Evolutionary conservation across 2,797 vertebrate species (phyloP).

Genomic region (Scomberomorus guttatus): DNA sequence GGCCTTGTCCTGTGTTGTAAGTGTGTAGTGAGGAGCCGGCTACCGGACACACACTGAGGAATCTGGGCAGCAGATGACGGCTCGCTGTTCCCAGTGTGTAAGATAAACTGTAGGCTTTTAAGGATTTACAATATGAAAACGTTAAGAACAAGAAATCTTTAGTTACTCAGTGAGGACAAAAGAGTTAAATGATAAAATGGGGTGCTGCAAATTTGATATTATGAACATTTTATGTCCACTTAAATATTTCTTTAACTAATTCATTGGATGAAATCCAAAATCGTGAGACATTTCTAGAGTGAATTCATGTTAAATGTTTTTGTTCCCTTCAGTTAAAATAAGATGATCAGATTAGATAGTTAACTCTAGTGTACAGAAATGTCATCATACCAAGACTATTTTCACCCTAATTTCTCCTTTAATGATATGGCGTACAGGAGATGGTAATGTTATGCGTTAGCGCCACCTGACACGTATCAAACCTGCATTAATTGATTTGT

Average conservation of each 20-base stretch:
- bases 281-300: background rate
- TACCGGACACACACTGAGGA: conserved; percentile 73
- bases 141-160: conserved; percentile 26
- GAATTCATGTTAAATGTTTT: background rate
- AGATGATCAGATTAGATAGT: conserved; percentile 22
- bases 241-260: background rate
- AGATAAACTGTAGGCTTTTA: conserved; percentile 56
- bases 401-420: background rate
- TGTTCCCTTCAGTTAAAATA: conserved; percentile 8
- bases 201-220: conserved; percentile 2
- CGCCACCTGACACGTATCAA: background rate
- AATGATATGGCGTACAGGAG: no score
- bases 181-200: background rate
- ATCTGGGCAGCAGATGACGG: conserved; percentile 79
- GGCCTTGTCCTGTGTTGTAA: conserved; percentile 73
- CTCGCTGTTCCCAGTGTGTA: conserved; percentile 42
- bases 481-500: no score
- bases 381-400: background rate
- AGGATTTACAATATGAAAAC: conserved; percentile 42
- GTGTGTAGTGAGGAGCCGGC: conserved; percentile 66
- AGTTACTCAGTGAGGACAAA: conserved; percentile 12
- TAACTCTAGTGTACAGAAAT: background rate
- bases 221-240: background rate
- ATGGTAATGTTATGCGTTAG: background rate
- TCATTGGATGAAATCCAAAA: background rate